Evolutionary conservation across 2,797 vertebrate genomes (phyloP).

Genomic region (Mormyrus hasselquistii): DNA sequence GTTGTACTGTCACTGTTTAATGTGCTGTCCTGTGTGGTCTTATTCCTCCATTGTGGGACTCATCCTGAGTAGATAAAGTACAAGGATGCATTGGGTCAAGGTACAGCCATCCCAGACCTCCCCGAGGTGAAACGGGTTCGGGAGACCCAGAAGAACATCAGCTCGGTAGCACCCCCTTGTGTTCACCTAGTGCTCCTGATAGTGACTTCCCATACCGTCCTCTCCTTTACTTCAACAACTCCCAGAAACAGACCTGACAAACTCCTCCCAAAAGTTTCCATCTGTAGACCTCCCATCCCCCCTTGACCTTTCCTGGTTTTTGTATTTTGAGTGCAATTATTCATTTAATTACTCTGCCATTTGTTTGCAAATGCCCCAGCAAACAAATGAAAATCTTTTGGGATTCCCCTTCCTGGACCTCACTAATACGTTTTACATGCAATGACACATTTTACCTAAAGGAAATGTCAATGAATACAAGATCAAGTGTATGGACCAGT

Average conservation of each 20-base stretch:
- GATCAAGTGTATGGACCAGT: not conserved
- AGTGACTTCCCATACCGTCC: not conserved
- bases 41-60: conserved; percentile 32
- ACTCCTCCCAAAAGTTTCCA: not conserved
- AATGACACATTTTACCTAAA: not conserved
- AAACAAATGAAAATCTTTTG: conserved; percentile 17
- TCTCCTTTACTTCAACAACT: not conserved
- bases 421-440: not conserved
- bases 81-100: conserved; percentile 73
- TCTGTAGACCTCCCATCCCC: conserved; percentile 19
- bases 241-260: conserved; percentile 1
- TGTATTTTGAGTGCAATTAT: not conserved
- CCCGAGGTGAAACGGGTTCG: conserved; percentile 78
- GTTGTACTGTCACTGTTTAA: conserved; percentile 6
- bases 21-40: conserved; percentile 27
- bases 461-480: not conserved
- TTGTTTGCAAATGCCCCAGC: not conserved
- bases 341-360: not conserved
- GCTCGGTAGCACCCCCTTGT: conserved; percentile 63
- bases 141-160: conserved; percentile 83
- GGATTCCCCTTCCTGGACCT: not conserved
- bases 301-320: conserved; percentile 31
- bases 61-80: conserved; percentile 68
- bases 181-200: conserved; percentile 11
- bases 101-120: conserved; percentile 73